Base-by-base conservation (phyloP, 64 coral and sea anemone genomes). In the Stichodactyla helianthus region DNA sequence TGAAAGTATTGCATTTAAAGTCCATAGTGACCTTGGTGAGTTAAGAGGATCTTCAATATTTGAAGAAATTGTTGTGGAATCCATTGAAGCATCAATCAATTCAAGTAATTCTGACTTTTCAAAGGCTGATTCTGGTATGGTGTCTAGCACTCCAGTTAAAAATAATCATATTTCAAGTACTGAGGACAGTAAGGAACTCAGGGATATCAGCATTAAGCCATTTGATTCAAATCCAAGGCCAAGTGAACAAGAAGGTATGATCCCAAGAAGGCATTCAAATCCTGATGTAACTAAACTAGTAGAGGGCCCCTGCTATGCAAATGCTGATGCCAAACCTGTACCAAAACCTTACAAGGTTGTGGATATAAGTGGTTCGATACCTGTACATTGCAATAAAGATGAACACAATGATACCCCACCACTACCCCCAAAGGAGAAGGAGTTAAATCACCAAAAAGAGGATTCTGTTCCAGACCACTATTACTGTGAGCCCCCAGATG, bases 331-430 rank as follows among this genome's bases (percentile, higher is more conserved):
- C 18, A 92, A 87, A 51, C 90, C 84, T 56, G 15, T 82, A 6
- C 83, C 90, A 3, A 92, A 87, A 77, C 90, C 90, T 67, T 92
- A 92, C 44, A 92, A 87, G 59, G 90, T 92, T 19, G 90, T 92
- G 50, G 90, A 92, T 76, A 92, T 92, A 18, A 92, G 90, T 60
- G 44, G 51, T 52, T 85, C 85, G 26, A 55, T 92, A 1, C 27
- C 56, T 15, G 77, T 82, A 50, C 90, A 79, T 52, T 58, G 28
- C 5, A 50, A 12, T 10, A 52, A 92, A 13, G n/a, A 10, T 5
- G 83, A 84, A 23, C 84, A 87, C 77, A 65, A 15, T 54, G 85
- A 92, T 71, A 62, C 77, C 31, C 90, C 90, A 82, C 90, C 90
- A 9, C 85, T 92, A 54, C 90, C 90, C 51, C 90, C 90, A 9